Conservation (phyloP, 1,140 invertebrate genomes). For the Palaemon carinicauda region DNA sequence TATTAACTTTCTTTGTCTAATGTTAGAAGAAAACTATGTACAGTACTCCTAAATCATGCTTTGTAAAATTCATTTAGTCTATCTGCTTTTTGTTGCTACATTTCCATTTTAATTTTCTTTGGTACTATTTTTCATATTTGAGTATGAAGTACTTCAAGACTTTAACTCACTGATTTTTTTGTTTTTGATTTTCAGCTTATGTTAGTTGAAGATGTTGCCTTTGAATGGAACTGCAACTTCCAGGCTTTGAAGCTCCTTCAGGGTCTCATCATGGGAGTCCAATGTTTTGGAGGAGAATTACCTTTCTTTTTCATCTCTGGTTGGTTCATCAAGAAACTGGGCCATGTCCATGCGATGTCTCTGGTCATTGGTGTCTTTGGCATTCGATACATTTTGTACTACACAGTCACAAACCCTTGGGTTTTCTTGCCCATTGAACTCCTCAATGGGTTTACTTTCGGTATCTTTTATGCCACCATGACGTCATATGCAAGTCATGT, state of each 20-base stretch:
- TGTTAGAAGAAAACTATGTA: no score
- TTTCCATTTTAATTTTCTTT: no score
- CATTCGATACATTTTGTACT: constrained; percentile 83
- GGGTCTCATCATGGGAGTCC: constrained; percentile 79
- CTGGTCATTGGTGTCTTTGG: constrained; percentile 80
- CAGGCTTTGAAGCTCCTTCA: constrained; percentile 78
- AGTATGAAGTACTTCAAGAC: no score
- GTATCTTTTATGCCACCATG: constrained; percentile 87
- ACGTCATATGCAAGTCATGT: constrained; percentile 86
- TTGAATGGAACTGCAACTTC: constrained; percentile 62
- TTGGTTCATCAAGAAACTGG: constrained; percentile 80
- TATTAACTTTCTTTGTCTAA: no score
- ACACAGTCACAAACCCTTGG: constrained; percentile 81
- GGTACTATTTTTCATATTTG: no score
- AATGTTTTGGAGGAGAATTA: constrained; percentile 86
- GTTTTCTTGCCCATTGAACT: constrained; percentile 84
- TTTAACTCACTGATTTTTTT: no score
- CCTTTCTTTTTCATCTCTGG: constrained; percentile 89
- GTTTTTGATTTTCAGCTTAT: constrained; percentile 57
- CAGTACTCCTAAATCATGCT: no score
- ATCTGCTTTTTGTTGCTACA: no score
- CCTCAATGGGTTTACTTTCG: constrained; percentile 86
- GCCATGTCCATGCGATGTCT: constrained; percentile 83
- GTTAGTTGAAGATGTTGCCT: constrained; percentile 77
- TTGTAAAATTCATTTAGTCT: no score